Evolutionary conservation across 2,797 vertebrate species (phyloP), one percentile per base, ranked within the genome.

Genomic region (Myotis myotis): DNA sequence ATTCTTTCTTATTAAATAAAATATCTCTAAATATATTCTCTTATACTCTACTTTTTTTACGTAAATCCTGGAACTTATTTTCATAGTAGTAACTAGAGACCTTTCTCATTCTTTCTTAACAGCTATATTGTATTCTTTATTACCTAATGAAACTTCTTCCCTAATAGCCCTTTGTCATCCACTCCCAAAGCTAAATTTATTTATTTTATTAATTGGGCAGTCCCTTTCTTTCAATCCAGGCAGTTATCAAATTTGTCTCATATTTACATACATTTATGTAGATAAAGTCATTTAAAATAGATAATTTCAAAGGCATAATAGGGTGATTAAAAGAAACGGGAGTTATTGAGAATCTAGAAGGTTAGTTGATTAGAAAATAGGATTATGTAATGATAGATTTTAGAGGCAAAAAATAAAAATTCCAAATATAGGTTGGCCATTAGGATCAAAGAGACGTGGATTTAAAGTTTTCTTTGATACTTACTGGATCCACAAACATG

Each of bases 171-270:
- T 92, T 66, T 68, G 49, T 33, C 76, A 22, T n/a, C 1, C 1
- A 83, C 12, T 9, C 1, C 1, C 16, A 38, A 83, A 79, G 16
- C 30, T 53, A 55, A 36, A 44, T 64, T 38, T 47, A 22, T 66
- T 82, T 97, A 4, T 89, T 92, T 81, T 68, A 87, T 70, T 87
- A 72, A 74, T 86, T 86, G 57, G n/a, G 2, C 9, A 74, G 12
- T 51, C 28, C 62, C 9, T 13, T 91, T 83, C 36, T 83, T 93
- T 91, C 15, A 71, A 2, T 84, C 11, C 15, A 22, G 13, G 2
- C 10, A 41, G 6, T 66, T 91, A 36, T 25, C 76, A 88, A 71
- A 53, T 83, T 71, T 2, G 81, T 57, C 13, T 92, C 30, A 28
- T 70, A 87, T 30, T 87, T 66, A n/a, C 20, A 53, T 8, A 30